Evolutionary conservation across 2,888 invertebrate species (phyloP).

Genomic region (Melinaea menophilus): DNA sequence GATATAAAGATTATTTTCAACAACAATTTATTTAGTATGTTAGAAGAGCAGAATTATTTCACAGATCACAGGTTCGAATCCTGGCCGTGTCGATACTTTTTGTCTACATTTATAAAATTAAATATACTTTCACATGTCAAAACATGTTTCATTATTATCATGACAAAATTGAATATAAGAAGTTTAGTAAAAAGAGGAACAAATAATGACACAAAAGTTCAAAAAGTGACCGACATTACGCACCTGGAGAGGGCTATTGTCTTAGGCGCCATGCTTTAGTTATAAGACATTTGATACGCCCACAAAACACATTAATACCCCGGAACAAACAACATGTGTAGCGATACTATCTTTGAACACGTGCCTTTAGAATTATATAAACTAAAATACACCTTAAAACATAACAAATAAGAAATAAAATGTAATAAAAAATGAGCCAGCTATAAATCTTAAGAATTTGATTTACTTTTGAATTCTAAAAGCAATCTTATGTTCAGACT

Average conservation of each 20-base stretch:
- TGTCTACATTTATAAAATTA: no score
- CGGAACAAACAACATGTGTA: conserved; percentile 72
- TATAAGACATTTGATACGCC: conserved; percentile 68
- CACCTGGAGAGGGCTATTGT: conserved; percentile 41
- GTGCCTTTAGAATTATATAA: conserved; percentile 40
- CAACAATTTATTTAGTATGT: no score
- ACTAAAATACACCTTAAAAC: conserved; percentile 32
- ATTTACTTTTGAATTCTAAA: conserved; percentile 4
- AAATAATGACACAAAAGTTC: conserved; percentile 31
- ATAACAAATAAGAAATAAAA: neutral
- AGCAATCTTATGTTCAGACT: conserved; percentile 11
- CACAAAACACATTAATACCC: conserved; percentile 67
- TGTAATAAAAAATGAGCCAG: neutral
- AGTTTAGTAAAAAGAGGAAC: conserved; percentile 4
- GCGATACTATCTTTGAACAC: conserved; percentile 62
- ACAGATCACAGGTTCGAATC: no score
- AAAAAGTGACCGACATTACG: conserved; percentile 27
- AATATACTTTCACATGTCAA: no score
- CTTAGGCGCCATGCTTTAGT: conserved; percentile 57
- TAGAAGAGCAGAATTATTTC: no score
- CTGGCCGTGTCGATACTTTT: no score
- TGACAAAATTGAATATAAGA: neutral
- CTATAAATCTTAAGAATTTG: conserved; percentile 18
- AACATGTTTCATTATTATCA: no score
- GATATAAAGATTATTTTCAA: neutral